Evolutionary conservation across 2,797 vertebrate genomes (phyloP).

Genomic region (Hapalemur alaotrensis): DNA sequence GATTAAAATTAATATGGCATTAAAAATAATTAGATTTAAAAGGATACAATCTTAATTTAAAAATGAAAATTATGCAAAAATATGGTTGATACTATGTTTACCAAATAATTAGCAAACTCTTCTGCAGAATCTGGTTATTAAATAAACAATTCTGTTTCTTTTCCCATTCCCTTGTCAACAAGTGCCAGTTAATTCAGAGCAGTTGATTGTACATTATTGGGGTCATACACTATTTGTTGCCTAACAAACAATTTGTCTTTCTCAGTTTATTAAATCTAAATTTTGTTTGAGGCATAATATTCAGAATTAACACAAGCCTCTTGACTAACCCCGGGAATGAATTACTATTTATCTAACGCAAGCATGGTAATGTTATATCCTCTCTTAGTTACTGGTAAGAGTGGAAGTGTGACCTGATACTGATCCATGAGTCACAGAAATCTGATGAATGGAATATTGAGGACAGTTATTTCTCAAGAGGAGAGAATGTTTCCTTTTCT

Average conservation of each 20-base stretch:
- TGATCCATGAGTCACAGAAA: not conserved
- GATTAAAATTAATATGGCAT: conserved; percentile 1
- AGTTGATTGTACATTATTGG: not conserved
- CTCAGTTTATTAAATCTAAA: not conserved
- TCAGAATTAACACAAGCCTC: not conserved
- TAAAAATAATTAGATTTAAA: not conserved
- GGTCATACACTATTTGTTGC: not conserved
- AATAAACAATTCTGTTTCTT: not conserved
- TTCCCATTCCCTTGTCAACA: not conserved
- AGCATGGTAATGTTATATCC: not conserved
- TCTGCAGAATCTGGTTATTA: not conserved
- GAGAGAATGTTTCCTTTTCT: not conserved
- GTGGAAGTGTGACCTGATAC: not conserved
- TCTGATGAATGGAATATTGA: not conserved
- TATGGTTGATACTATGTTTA: not conserved
- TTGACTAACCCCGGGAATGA: not conserved
- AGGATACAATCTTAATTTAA: not conserved
- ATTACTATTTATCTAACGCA: not conserved
- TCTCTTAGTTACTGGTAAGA: not conserved
- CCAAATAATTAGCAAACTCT: not conserved
- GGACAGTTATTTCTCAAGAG: not conserved
- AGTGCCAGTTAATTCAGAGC: not conserved
- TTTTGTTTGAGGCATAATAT: not conserved
- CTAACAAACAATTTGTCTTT: not conserved
- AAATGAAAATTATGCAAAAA: not conserved